A percentile compares a stretch with the other conserved stretches of the same genome.
These are phyloP conservation scores for Oreonectes daqikongensis DNA, from an alignment of 2,797 vertebrate species.

Conservation along the genomic window DNA sequence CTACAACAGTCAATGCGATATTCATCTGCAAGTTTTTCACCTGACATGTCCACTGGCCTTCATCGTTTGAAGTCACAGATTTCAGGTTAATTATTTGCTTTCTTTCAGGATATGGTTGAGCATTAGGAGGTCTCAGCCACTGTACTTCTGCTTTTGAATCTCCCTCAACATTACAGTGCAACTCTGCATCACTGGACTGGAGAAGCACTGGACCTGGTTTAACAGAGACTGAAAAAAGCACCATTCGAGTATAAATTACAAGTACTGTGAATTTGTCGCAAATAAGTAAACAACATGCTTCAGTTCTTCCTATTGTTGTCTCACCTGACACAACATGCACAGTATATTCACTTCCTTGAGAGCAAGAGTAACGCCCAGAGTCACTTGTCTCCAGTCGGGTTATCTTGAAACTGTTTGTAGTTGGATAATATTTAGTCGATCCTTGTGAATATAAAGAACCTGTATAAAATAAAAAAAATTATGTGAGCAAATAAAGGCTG, in stretches of 20 bases:
- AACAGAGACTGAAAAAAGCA: slow-evolving; percentile 35
- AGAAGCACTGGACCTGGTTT: slow-evolving; percentile 7
- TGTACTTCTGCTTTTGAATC: neutral
- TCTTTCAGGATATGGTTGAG: accelerated
- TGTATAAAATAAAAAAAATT: no score
- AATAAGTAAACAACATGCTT: neutral
- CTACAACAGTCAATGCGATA: slow-evolving; percentile 34
- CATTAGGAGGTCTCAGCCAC: slow-evolving; percentile 25
- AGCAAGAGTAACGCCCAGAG: slow-evolving; percentile 39
- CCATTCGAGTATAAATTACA: neutral
- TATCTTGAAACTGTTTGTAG: neutral
- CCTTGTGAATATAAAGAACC: accelerated
- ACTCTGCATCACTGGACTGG: neutral
- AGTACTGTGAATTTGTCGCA: neutral
- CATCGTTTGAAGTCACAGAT: neutral
- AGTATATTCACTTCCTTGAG: accelerated
- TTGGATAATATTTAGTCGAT: accelerated
- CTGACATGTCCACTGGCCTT: slow-evolving; percentile 50
- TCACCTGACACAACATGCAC: slow-evolving; percentile 49
- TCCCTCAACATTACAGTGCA: slow-evolving; percentile 32
- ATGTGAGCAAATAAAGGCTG: no score
- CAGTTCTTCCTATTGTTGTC: neutral
- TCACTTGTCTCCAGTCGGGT: neutral
- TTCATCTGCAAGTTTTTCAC: neutral
- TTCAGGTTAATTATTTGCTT: neutral